Evolutionary conservation across 2,888 invertebrate genomes (phyloP), one percentile per base, ranked within the genome.

Genomic region (Acleris holmiana): DNA sequence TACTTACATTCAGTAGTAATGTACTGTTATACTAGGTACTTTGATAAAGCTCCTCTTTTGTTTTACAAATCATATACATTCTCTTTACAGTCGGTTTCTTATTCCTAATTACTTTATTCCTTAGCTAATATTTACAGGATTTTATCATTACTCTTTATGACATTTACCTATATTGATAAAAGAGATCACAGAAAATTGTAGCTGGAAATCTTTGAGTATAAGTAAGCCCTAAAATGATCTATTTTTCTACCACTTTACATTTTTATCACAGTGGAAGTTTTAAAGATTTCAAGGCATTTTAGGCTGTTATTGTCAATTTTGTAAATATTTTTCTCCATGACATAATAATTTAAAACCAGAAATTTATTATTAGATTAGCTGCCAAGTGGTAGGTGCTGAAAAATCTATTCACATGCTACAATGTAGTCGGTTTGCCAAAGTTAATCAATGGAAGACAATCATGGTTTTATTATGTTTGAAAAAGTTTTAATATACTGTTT

Each of bases 141-240:
- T 81, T 77, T 76, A 85, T 81, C 76, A 75, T 86, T 84, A 76
- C 79, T 86, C 77, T 85, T 85, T 88, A 86, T 87, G 86, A 85
- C 83, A 86, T 88, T 86, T 87, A 88, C 80, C 87, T 91, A 91
- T 82, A 88, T 87, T 86, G 89, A 89, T 91, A 88, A 87, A 88
- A 93, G 93, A 93, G 93, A 93, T 93, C 93, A 93, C 93, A 93
- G 93, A 93, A 92, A 93, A 93, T 92, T 91, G 93, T 93, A 93
- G 93, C 93, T 92, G 92, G 91, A 92, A 93, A 92, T 91, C 87
- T 90, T 90, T 84, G 88, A 88, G 88, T 91, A 86, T 86, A 86
- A 84, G 83, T 86, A 86, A 84, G 83, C 82, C 84, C 89, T 90
- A 89, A 85, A 86, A 83, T 86, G 85, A 79, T 83, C 84, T 86